Evolutionary conservation across 2,113 vertebrate species (phyloP).

Genomic region (Damaliscus lunatus): DNA sequence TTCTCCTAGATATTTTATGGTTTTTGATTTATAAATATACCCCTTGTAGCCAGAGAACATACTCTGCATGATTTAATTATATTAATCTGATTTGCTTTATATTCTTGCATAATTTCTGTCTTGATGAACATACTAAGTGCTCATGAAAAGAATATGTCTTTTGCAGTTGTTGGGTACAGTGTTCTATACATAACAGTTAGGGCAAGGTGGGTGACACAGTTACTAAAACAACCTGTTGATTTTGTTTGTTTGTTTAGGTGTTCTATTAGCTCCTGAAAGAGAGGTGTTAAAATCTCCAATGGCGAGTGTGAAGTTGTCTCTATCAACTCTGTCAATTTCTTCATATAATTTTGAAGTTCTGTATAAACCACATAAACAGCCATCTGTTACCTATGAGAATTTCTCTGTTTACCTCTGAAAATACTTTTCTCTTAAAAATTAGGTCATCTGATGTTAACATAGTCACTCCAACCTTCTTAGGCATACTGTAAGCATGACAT

Average conservation of each 20-base stretch:
- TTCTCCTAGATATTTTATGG: neutral
- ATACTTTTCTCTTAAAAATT: neutral
- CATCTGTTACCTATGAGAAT: neutral
- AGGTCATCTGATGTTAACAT: neutral
- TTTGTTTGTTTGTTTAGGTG: neutral
- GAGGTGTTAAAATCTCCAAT: neutral
- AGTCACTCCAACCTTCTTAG: neutral
- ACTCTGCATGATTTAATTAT: neutral
- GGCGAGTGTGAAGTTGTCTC: neutral
- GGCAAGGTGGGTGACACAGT: neutral
- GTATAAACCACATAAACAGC: neutral
- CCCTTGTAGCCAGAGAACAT: neutral
- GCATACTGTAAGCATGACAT: neutral
- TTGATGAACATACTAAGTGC: neutral
- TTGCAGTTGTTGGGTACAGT: neutral
- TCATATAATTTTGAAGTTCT: neutral
- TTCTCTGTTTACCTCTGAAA: neutral
- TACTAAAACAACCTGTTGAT: neutral
- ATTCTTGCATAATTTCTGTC: neutral
- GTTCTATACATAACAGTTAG: neutral
- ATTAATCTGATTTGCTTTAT: neutral
- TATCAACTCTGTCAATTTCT: neutral
- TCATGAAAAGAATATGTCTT: neutral
- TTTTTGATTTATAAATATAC: neutral
- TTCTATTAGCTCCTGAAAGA: neutral